phyloP scores from a whole-genome alignment of 2,797 vertebrate genomes.

The Arnoldichthys spilopterus region DNA sequence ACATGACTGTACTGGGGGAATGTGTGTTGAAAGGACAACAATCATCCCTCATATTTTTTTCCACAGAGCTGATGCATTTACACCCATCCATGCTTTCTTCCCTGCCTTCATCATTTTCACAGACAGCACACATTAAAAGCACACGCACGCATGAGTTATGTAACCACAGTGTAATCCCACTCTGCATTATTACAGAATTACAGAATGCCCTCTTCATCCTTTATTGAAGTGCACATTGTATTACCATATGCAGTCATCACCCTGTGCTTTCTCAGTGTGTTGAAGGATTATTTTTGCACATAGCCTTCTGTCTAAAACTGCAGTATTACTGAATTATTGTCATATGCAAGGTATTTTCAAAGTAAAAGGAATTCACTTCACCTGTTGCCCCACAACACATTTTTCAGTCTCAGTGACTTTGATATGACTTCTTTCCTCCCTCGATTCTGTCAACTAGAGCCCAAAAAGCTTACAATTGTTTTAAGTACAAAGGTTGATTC shows the following conservation, averaged over 20 bases:
- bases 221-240: conserved; percentile 22
- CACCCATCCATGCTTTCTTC: background rate
- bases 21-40: background rate
- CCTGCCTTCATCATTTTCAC: conserved; percentile 9
- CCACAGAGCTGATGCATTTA: conserved; percentile 2
- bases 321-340: background rate
- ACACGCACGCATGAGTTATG: background rate
- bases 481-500: background rate
- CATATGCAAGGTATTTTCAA: background rate
- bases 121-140: conserved; percentile 13
- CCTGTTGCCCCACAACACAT: background rate
- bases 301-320: background rate
- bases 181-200: conserved; percentile 19
- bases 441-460: background rate
- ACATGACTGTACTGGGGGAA: background rate
- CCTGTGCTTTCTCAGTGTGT: background rate
- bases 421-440: too few relatives aligned
- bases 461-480: background rate
- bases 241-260: conserved; percentile 17
- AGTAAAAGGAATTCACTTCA: background rate
- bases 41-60: background rate
- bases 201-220: background rate
- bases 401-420: background rate
- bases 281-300: background rate
- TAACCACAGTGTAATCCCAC: conserved; percentile 27